These are phyloP conservation scores for Rousettus leschenaultii DNA, from an alignment of 2,113 vertebrate genomes.

Conservation along the genomic window DNA sequence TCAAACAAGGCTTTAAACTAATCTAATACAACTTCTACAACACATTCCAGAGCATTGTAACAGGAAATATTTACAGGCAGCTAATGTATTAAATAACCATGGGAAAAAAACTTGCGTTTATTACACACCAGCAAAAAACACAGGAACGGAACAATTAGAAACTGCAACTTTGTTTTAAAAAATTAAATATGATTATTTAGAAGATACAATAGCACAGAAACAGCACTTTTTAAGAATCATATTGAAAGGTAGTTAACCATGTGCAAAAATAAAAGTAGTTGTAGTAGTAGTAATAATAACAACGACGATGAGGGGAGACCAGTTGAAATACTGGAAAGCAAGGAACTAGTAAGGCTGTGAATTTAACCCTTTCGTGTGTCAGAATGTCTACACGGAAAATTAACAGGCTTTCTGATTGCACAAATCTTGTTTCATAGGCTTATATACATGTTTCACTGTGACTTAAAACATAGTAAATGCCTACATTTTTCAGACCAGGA, in stretches of 20 bases:
- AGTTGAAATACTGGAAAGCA: conserved; percentile 73
- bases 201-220: conserved; percentile 86
- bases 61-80: conserved; percentile 87
- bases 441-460: conserved; percentile 75
- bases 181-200: conserved; percentile 84
- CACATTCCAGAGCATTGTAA: conserved; percentile 86
- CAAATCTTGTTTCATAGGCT: conserved; percentile 66
- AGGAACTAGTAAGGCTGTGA: conserved; percentile 72
- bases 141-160: conserved; percentile 82
- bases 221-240: conserved; percentile 82
- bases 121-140: conserved; percentile 85
- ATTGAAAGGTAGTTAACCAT: conserved; percentile 80
- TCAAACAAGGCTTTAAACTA: conserved; percentile 85
- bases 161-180: conserved; percentile 77
- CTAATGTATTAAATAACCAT: conserved; percentile 85
- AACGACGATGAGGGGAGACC: conserved; percentile 43
- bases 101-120: conserved; percentile 79
- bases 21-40: conserved; percentile 85
- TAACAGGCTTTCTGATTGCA: conserved; percentile 75
- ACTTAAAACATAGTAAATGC: conserved; percentile 63
- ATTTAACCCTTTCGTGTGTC: conserved; percentile 77
- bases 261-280: conserved; percentile 81
- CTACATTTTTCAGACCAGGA: conserved; percentile 63
- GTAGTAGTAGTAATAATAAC: conserved; percentile 20
- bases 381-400: conserved; percentile 59